Conservation (phyloP, 2,113 vertebrate genomes). For the Sclerurus mexicanus region DNA sequence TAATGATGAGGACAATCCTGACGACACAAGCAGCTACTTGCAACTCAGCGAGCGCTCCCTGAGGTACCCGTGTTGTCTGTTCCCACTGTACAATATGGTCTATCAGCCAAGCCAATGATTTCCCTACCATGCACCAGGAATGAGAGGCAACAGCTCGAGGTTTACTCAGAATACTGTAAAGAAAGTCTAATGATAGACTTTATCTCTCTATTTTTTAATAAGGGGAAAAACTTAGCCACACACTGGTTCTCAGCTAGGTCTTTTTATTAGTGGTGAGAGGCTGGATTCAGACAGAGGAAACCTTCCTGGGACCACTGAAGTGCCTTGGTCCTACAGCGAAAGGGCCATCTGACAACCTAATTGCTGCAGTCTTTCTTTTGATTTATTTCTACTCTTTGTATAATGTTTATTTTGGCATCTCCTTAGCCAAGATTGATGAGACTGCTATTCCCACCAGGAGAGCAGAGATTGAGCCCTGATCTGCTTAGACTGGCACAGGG, state of each 20-base stretch:
- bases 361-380: neutral
- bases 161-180: neutral
- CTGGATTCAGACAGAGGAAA: neutral
- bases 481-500: neutral
- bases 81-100: neutral
- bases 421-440: neutral
- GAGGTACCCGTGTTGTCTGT: constrained; percentile 63
- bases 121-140: neutral
- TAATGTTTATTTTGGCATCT: neutral
- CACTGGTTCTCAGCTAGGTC: neutral
- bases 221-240: accelerated
- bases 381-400: neutral
- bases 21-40: constrained; percentile 94
- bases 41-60: constrained; percentile 92
- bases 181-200: neutral
- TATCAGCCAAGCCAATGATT: neutral
- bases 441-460: neutral
- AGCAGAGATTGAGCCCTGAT: neutral
- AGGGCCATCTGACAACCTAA: neutral
- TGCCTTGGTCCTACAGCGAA: neutral
- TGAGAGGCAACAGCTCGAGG: neutral
- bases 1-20: constrained; percentile 90
- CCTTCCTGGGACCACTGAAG: neutral
- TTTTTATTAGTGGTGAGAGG: neutral
- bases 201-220: neutral